phyloP scores from a whole-genome alignment of 2,797 vertebrate species.

The Spizella passerina region DNA sequence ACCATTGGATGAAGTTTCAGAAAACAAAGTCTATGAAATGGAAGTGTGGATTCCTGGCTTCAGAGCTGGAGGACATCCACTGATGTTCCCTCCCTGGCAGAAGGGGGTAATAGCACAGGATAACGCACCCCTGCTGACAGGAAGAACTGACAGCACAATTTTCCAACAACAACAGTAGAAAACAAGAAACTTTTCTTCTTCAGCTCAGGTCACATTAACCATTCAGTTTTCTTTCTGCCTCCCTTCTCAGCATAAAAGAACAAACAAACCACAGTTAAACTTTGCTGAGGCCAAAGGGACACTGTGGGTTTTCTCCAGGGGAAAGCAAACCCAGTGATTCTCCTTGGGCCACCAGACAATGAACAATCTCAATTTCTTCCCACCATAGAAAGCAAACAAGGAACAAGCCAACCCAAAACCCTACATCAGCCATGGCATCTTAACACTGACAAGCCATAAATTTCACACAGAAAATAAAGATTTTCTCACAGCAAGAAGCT shows the following conservation, averaged over 20 bases:
- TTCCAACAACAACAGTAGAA: neutral
- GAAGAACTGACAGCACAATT: neutral
- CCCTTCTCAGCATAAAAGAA: neutral
- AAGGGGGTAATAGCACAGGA: neutral
- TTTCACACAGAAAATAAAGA: neutral
- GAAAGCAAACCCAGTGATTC: neutral
- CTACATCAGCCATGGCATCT: neutral
- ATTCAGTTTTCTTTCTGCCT: neutral
- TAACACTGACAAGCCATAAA: neutral
- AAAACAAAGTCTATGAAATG: neutral
- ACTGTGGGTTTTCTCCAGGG: neutral
- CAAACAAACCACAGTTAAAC: neutral
- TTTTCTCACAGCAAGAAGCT: neutral
- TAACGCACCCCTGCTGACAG: neutral
- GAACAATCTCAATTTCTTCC: neutral
- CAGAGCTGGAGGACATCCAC: neutral
- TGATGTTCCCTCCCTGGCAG: neutral
- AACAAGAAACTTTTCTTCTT: neutral
- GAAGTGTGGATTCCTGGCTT: neutral
- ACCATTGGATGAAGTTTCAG: neutral
- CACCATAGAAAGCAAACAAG: neutral
- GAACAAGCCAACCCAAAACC: neutral
- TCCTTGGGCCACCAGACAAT: fast-evolving
- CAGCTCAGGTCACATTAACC: neutral
- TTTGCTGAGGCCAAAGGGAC: neutral